A percentile compares a stretch with the other conserved stretches of the same genome.
Conservation (phyloP, 2,797 vertebrate species). For the Eulemur mongoz region DNA sequence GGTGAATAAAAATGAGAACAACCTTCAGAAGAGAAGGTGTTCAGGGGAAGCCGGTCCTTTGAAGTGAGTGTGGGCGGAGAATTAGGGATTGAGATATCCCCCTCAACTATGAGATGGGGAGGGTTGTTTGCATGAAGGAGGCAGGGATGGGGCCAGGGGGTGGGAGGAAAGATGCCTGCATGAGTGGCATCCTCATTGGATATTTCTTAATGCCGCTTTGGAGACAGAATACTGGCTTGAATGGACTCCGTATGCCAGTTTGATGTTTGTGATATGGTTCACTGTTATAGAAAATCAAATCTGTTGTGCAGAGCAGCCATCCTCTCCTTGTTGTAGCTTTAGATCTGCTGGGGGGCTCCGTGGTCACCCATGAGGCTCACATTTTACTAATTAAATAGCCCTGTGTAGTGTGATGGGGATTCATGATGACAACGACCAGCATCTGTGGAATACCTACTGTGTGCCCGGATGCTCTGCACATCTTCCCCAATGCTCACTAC, state of each 20-base stretch:
- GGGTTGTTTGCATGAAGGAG: fast-evolving
- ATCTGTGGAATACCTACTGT: background rate
- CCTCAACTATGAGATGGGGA: background rate
- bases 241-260: background rate
- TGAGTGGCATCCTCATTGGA: background rate
- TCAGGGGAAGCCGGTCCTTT: background rate
- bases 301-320: background rate
- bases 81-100: background rate
- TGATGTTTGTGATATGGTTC: background rate
- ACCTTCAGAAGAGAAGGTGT: background rate
- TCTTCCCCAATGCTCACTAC: background rate
- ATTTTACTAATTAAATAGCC: background rate
- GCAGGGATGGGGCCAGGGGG: background rate
- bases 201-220: background rate
- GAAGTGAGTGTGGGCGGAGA: background rate
- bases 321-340: background rate
- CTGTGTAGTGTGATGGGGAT: background rate
- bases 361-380: background rate
- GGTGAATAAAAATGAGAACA: background rate
- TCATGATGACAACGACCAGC: background rate
- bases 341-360: background rate
- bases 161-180: background rate
- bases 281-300: background rate
- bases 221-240: background rate
- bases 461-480: background rate